Evolutionary conservation across 2,888 invertebrate genomes (phyloP).

Genomic region (Drosophila yooni): DNA sequence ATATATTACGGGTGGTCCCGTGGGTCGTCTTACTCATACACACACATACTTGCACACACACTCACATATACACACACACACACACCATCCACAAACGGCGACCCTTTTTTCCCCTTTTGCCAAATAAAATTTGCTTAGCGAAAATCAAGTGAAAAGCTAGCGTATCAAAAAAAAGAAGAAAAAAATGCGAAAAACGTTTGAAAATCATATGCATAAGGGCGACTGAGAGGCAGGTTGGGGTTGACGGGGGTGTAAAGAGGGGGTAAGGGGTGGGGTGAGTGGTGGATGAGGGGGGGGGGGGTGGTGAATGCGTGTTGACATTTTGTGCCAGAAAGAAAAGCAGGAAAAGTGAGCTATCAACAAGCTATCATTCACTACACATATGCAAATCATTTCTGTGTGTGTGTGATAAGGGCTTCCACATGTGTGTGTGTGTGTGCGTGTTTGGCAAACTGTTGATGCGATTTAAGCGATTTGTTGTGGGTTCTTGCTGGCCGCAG

Average conservation of each 20-base stretch:
- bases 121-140: constrained; percentile 62
- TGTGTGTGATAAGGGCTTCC: constrained; percentile 40
- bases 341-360: constrained; percentile 75
- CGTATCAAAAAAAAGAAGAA: constrained; percentile 25
- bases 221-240: not conserved
- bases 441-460: constrained; percentile 78
- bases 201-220: constrained; percentile 68
- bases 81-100: constrained; percentile 5
- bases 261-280: constrained; percentile 9
- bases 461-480: constrained; percentile 81
- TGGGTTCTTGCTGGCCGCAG: constrained; percentile 62
- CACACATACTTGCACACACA: not conserved
- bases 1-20: constrained; percentile 45
- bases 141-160: constrained; percentile 72
- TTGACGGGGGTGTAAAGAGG: not conserved
- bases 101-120: constrained; percentile 61
- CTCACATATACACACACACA: not conserved
- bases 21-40: constrained; percentile 35
- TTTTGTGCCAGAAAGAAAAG: constrained; percentile 45
- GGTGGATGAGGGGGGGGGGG: not conserved
- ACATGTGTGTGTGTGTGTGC: constrained; percentile 29
- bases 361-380: constrained; percentile 80
- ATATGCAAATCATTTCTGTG: constrained; percentile 52
- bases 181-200: constrained; percentile 61
- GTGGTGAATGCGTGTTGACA: constrained; percentile 66